Evolutionary conservation across 1,140 invertebrate genomes (phyloP).

Genomic region (Nasonia longicornis): DNA sequence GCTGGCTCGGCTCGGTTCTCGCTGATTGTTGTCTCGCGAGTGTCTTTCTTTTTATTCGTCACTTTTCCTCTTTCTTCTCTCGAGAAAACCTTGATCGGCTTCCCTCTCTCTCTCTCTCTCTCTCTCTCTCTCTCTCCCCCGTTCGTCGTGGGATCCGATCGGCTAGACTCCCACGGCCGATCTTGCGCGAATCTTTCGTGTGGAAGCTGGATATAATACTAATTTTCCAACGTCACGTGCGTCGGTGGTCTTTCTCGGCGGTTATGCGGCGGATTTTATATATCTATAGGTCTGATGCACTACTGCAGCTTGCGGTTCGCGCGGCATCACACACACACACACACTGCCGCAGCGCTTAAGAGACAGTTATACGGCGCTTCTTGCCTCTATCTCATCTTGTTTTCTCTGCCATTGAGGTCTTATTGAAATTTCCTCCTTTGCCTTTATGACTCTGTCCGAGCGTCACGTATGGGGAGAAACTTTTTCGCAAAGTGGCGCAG

Average conservation of each 20-base stretch:
- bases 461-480: neutral
- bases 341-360: no score
- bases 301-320: neutral
- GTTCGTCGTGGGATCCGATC: conserved; percentile 19
- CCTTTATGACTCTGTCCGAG: neutral
- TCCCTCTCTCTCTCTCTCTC: neutral
- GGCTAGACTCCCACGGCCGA: conserved; percentile 34
- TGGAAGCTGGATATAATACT: conserved; percentile 19
- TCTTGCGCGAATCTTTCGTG: conserved; percentile 3
- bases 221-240: conserved; percentile 40
- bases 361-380: neutral
- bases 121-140: no score
- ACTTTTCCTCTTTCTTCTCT: conserved; percentile 8
- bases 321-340: neutral
- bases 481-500: neutral
- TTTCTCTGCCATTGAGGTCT: neutral
- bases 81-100: conserved; percentile 39
- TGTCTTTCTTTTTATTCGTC: neutral
- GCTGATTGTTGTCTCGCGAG: neutral
- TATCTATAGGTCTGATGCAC: neutral
- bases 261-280: neutral
- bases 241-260: conserved; percentile 11
- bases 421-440: neutral
- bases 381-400: neutral
- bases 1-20: neutral